Percentiles rank a stretch among this genome's conserved stretches.
phyloP scores from a whole-genome alignment of 2,113 vertebrate species.

The Beaufortia kweichowensis region DNA sequence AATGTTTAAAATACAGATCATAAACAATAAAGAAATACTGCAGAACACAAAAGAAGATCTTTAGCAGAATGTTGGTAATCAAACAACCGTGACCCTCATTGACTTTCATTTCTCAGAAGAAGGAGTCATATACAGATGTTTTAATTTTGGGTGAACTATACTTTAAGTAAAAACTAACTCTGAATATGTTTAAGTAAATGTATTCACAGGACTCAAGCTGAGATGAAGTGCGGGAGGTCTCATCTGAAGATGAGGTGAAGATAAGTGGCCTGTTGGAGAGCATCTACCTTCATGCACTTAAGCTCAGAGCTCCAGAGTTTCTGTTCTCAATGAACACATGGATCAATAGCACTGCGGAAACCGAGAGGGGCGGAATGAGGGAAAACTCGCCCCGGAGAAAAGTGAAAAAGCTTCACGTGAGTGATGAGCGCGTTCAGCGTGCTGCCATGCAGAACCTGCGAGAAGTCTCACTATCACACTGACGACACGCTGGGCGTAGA shows the following conservation, averaged over 20 bases:
- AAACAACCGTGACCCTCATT: too few relatives aligned
- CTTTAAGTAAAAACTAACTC: background rate
- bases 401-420: conserved; percentile 30
- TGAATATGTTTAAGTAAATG: background rate
- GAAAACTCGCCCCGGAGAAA: conserved; percentile 32
- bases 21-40: too few relatives aligned
- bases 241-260: conserved; percentile 18
- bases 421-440: conserved; percentile 26
- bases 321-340: conserved; percentile 35
- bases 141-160: background rate
- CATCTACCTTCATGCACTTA: conserved; percentile 31
- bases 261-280: conserved; percentile 17
- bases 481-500: conserved; percentile 10
- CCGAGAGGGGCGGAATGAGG: conserved; percentile 33
- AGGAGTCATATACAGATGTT: too few relatives aligned
- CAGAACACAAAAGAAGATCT: too few relatives aligned
- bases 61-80: too few relatives aligned
- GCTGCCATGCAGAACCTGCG: background rate
- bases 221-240: background rate
- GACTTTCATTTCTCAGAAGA: too few relatives aligned
- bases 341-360: conserved; percentile 57
- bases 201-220: background rate
- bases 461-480: background rate
- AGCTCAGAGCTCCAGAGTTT: conserved; percentile 11
- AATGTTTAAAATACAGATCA: too few relatives aligned